Evolutionary conservation across 2,797 vertebrate genomes (phyloP), one percentile per base, ranked within the genome.

Genomic region (Acanthurus tractus): DNA sequence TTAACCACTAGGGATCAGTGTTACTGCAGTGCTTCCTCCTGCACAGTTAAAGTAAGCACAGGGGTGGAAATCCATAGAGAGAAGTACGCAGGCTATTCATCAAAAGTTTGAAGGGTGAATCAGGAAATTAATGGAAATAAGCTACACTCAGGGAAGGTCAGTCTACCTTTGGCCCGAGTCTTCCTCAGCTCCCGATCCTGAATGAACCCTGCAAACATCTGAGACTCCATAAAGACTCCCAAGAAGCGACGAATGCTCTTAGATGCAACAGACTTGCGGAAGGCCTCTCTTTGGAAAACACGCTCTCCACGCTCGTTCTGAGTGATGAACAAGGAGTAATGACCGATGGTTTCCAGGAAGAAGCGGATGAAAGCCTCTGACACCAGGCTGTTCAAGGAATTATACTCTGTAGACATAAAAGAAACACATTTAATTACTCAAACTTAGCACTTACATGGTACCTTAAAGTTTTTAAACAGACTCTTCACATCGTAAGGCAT

Each of bases 131-230:
- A 29, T 44, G n/a, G n/a, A 81, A 56, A 75, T 17, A 66, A 44
- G 1, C 46, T 55, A 42, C 14, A 49, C 22, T 61, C 5, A 18
- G 34, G 29, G 25, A 63, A 36, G 7, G 3, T 7, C 29, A 20
- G n/a, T 70, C 40, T 94, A 99, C 98, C 98, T 96, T 99, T 99
- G n/a, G 97, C 98, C 55, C 98, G 91, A 84, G 96, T 97, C 86
- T 99, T 99, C 73, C 98, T 94, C 80, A 99, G 95, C 91, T 99
- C 98, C 49, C 97, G 94, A 91, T 99, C 98, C 94, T 99, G 98
- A 91, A 99, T 99, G 93, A 99, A 99, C 36, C 98, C 98, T 12
- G 98, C 96, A 57, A 99, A 99, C 98, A 99, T 99, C 94, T 99
- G 98, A 56, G 98, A 99, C 91, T 99, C 98, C 98, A 99, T 99